phyloP scores from a whole-genome alignment of 2,888 invertebrate genomes.

The Meghimatium bilineatum region DNA sequence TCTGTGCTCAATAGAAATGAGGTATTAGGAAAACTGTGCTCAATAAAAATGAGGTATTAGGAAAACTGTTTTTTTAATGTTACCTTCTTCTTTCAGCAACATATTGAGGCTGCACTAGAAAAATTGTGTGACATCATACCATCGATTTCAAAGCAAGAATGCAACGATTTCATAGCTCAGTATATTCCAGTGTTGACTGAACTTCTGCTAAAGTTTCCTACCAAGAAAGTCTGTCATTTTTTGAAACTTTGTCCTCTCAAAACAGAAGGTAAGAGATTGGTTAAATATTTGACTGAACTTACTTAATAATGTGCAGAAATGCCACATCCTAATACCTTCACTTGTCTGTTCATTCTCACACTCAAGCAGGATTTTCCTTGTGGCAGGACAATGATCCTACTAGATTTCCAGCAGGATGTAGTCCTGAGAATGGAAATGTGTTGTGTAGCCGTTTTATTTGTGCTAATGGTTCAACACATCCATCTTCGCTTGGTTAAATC shows the following conservation, averaged over 20 bases:
- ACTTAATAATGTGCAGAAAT: too few species aligned
- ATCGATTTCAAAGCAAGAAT: conserved; percentile 82
- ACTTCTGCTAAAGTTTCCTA: conserved; percentile 51
- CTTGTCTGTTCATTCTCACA: too few species aligned
- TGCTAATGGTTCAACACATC: too few species aligned
- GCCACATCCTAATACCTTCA: too few species aligned
- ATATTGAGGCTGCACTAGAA: conserved; percentile 78
- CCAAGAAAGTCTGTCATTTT: background rate
- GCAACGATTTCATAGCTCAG: conserved; percentile 81
- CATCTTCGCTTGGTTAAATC: too few species aligned
- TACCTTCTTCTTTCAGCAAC: conserved; percentile 18
- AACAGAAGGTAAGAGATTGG: background rate
- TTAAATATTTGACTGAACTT: too few species aligned
- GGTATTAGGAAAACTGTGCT: background rate
- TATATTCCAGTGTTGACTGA: conserved; percentile 67
- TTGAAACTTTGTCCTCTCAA: background rate
- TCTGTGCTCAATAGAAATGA: background rate
- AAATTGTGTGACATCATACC: conserved; percentile 85
- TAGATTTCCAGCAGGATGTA: too few species aligned
- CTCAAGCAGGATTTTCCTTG: too few species aligned
- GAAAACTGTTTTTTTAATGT: background rate
- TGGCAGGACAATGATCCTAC: too few species aligned
- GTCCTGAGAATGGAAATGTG: too few species aligned
- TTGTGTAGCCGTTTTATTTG: too few species aligned
- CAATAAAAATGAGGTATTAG: background rate